A percentile compares a stretch with the other conserved stretches of the same genome.
Conservation (phyloP, 92 coral and sea anemone species). For the Bergia puertoricense region DNA sequence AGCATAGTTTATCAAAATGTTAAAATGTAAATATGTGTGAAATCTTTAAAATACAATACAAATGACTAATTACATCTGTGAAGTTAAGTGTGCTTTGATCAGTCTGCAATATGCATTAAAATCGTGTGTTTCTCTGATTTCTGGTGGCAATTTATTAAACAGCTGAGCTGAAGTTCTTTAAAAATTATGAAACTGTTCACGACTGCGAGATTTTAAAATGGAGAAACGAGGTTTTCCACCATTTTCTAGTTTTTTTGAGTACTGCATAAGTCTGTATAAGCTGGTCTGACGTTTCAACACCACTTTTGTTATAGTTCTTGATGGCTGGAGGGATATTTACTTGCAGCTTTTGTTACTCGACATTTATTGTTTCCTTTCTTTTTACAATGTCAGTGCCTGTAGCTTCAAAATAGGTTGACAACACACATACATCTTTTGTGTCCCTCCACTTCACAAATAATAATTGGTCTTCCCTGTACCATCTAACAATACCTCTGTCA, state of each 20-base stretch:
- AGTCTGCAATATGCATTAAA: too few relatives aligned
- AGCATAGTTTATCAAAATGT: too few relatives aligned
- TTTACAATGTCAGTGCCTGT: neutral
- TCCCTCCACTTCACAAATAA: constrained; percentile 40
- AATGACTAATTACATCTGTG: too few relatives aligned
- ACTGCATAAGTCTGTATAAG: neutral
- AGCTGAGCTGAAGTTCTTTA: too few relatives aligned
- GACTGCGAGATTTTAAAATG: constrained; percentile 46
- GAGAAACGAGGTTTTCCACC: neutral
- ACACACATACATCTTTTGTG: neutral
- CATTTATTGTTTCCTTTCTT: neutral
- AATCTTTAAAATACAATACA: too few relatives aligned
- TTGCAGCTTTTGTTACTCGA: too few relatives aligned
- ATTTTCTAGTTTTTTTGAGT: constrained; percentile 25
- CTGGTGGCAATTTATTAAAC: too few relatives aligned
- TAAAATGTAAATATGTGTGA: too few relatives aligned
- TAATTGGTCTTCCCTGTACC: constrained; percentile 15
- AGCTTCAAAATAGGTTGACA: neutral
- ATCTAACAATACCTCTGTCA: constrained; percentile 36
- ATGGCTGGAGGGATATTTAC: constrained; percentile 9
- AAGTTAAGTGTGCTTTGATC: too few relatives aligned
- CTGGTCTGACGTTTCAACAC: constrained; percentile 48
- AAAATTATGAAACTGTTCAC: neutral
- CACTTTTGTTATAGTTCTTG: constrained; percentile 24
- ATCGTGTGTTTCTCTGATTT: too few relatives aligned